Evolutionary conservation across 1,140 invertebrate species (phyloP), one percentile per base, ranked within the genome.

Genomic region (Heliconius melpomene): DNA sequence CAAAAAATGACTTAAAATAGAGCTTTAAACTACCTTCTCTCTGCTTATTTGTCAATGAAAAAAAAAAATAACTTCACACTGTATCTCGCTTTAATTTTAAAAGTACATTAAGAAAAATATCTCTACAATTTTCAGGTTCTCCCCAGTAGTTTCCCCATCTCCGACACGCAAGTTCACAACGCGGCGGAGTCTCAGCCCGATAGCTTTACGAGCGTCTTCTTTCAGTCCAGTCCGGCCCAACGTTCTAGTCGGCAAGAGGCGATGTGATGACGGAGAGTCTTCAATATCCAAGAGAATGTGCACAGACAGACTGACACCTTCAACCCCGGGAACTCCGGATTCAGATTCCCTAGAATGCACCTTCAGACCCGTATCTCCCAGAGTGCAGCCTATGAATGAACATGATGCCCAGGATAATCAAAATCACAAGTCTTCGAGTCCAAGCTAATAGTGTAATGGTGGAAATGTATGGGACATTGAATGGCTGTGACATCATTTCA

Each of bases 141-240:
- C 95, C 2, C 95, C 95, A 40, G 94, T 91, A 46, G 91, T 97
- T 71, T 98, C 97, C 7, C 97, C 98, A 20, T 98, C 97, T 85
- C 97, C 98, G 3, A 98, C 97, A 9, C 95, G 97, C 78, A 97
- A 97, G 86, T 98, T 97, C 90, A 96, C 97, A 78, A 97, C 97
- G 46, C 95, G 97, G 70, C 95, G 98, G 50, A 98, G 97, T 87
- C 96, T 98, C 79, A 98, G 97, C 85, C 98, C 98, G 11, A 98
- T 98, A 83, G 95, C 97, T 16, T 96, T 98, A 91, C 95, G 97
- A 32, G 96, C 97, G 13, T 97, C 97, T 57, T 95, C 96, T 50
- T 93, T 97, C 82, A 96, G 96, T 40, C 95, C 96, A 9, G 94
- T 97, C 80, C 97, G 98, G 94, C 97, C 97, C 79, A 97, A 96